Base-by-base conservation (phyloP, 2,797 vertebrate genomes). In the Ptychadena robeensis region DNA sequence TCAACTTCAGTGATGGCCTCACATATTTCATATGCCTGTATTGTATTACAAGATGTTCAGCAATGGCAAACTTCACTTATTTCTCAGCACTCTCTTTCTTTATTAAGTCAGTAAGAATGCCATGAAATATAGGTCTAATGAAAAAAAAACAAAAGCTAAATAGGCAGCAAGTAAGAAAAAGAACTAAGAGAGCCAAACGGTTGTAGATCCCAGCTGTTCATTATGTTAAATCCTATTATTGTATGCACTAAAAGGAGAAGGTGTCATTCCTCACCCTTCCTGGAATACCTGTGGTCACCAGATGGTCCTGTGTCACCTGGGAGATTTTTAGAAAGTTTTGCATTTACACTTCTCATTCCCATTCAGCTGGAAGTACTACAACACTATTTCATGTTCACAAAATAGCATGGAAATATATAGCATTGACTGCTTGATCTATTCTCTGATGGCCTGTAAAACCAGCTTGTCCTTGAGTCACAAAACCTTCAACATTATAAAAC, bases 401-500 rank as follows among this genome's bases (percentile, higher is more conserved):
- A 70, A 75, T 70, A 63, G 67, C 70, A 69, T 66, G 64, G 48
- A 67, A 25, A 75, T 70, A 74, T 75, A 85, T 28, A 70, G 83
- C 65, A 80, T 85, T 38, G 72, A 76, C 64, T 85, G 78, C 66
- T 57, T 80, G 78, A 70, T 31, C 78, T 63, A 76, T 66, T 85
- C 83, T 85, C 78, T 71, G 78, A 80, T 80, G 83, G 72, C 83
- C 12, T 85, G 65, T 85, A 85, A 85, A 85, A 64, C 70, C 72
- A 76, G 38, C 48, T 65, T 85, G 83, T 85, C 83, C 83, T 85
- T 85, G 83, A 85, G 78, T 76, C 65, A 80, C 65, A 85, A 81
- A 85, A 76, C 78, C 77, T 84, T 84, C 37, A 73, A 67, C 76
- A 79, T 48, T 70, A 69, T 35, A 53, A 35, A 84, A 80, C 37